A percentile compares a stretch with the other conserved stretches of the same genome.
These are phyloP conservation scores for Semibalanus balanoides DNA, from an alignment of 1,140 invertebrate genomes.

Conservation along the genomic window DNA sequence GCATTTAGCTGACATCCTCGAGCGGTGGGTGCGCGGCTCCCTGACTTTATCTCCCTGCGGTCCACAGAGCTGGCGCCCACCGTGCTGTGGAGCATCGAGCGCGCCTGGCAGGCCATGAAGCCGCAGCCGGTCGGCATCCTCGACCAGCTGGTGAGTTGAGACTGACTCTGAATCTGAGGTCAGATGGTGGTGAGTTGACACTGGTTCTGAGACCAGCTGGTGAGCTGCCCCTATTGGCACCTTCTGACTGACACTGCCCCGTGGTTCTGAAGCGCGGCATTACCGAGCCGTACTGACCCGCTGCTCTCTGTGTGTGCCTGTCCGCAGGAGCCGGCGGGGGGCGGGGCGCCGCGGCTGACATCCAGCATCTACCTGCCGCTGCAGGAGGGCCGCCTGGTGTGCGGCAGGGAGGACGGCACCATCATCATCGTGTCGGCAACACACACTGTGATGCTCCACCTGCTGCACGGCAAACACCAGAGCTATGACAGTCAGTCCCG, in stretches of 20 bases:
- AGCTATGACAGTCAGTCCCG: slow-evolving; percentile 54
- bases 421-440: slow-evolving; percentile 95
- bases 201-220: too few relatives aligned
- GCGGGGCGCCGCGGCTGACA: slow-evolving; percentile 53
- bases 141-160: slow-evolving; percentile 56
- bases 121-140: slow-evolving; percentile 76
- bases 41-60: too few relatives aligned
- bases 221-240: too few relatives aligned
- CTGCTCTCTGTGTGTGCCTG: too few relatives aligned
- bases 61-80: neutral
- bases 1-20: too few relatives aligned
- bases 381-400: slow-evolving; percentile 72
- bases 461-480: slow-evolving; percentile 79
- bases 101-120: slow-evolving; percentile 72
- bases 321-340: neutral
- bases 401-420: slow-evolving; percentile 87
- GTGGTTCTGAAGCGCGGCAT: too few relatives aligned
- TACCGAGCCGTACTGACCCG: too few relatives aligned
- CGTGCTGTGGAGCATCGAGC: slow-evolving; percentile 53
- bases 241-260: too few relatives aligned
- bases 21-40: too few relatives aligned
- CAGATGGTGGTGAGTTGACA: too few relatives aligned
- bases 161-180: slow-evolving; percentile 12
- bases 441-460: slow-evolving; percentile 83
- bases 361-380: slow-evolving; percentile 84